Conservation (phyloP, 2,888 invertebrate genomes). For the Euphydryas editha region DNA sequence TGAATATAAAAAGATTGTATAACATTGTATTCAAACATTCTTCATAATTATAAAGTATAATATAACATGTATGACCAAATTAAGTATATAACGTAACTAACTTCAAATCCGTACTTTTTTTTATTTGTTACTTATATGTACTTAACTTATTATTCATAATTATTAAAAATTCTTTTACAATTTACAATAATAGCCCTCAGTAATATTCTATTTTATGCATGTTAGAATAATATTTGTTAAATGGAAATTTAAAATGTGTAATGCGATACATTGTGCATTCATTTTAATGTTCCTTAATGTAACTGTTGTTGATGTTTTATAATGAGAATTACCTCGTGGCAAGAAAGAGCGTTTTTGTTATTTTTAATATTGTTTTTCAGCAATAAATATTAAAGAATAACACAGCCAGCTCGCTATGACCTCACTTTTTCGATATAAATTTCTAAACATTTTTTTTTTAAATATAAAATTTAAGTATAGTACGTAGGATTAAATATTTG, state of each 20-base stretch:
- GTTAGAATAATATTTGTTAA: slow-evolving; percentile 30
- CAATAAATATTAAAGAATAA: not conserved
- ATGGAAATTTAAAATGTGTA: slow-evolving; percentile 8
- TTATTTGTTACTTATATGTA: not conserved
- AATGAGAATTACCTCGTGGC: slow-evolving; percentile 9
- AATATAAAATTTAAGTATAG: slow-evolving; percentile 7
- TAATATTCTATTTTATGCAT: slow-evolving; percentile 19
- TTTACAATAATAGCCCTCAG: not conserved
- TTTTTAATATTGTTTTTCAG: not conserved
- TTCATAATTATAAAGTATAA: not conserved
- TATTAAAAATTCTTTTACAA: not conserved
- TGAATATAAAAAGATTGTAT: too few relatives aligned
- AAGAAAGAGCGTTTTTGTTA: not conserved
- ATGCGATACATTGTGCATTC: slow-evolving; percentile 7
- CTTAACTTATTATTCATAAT: not conserved
- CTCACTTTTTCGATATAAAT: slow-evolving; percentile 40
- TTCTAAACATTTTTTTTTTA: not conserved
- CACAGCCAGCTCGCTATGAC: slow-evolving; percentile 23
- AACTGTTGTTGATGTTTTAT: slow-evolving; percentile 11
- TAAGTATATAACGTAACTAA: not conserved
- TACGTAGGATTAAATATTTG: slow-evolving; percentile 14
- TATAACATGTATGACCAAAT: not conserved
- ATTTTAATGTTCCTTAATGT: slow-evolving; percentile 13
- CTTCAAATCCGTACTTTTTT: not conserved
- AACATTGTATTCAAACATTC: not conserved